A percentile compares a stretch with the other conserved stretches of the same genome.
Evolutionary conservation across 2,797 vertebrate genomes (phyloP).

Genomic region (Botia kubotai): DNA sequence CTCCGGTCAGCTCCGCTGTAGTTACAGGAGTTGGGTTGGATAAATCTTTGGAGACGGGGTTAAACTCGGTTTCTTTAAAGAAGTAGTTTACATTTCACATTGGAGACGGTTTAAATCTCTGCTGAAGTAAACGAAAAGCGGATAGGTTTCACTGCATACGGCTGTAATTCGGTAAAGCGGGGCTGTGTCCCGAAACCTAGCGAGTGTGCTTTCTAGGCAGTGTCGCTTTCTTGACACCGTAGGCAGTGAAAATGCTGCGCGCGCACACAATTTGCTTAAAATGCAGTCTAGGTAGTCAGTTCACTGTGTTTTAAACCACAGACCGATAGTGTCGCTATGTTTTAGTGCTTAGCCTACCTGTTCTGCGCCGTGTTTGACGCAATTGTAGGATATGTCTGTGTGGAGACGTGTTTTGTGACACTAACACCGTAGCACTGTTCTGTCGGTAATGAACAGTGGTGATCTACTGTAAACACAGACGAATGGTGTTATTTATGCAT

Average conservation of each 20-base stretch:
- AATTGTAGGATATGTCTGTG: background rate
- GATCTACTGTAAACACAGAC: background rate
- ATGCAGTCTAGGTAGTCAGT: conserved; percentile 4
- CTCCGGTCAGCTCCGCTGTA: conserved; percentile 52
- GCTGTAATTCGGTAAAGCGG: background rate
- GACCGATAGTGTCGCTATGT: background rate
- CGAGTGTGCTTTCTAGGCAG: background rate
- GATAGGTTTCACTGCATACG: background rate
- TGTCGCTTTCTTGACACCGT: background rate
- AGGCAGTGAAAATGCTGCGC: background rate
- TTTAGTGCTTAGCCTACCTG: background rate
- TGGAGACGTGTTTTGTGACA: background rate
- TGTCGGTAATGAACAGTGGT: background rate
- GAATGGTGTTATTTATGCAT: no score
- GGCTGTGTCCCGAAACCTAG: background rate
- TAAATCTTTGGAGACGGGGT: background rate
- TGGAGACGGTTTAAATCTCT: background rate
- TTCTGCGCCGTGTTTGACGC: background rate
- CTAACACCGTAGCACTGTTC: background rate
- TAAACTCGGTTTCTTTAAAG: conserved; percentile 1
- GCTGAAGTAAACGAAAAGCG: background rate
- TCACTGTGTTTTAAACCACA: background rate
- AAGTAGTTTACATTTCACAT: background rate
- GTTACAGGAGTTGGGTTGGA: conserved; percentile 30
- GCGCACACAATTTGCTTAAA: background rate